Evolutionary conservation across 2,888 invertebrate genomes (phyloP), one percentile per base, ranked within the genome.

Genomic region (Eurytoma californica): DNA sequence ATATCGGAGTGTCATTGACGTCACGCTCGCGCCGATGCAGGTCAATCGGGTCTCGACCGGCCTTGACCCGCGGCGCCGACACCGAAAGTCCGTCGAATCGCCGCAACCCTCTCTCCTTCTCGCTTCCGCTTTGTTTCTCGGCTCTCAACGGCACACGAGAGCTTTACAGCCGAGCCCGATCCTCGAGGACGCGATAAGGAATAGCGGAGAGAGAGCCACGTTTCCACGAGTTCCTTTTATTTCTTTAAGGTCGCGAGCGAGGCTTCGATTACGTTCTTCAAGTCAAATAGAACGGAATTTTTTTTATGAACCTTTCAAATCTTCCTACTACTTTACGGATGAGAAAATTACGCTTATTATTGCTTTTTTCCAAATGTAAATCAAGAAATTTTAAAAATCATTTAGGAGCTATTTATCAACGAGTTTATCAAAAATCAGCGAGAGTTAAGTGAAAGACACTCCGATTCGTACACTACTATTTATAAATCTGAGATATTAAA

Each of bases 1-100:
- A 18, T 65, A 63, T 81, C 72, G 63, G 75, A 78, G 80, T 78
- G 72, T 81, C 80, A 78, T 68, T 68, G 78, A 78, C 78, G 75
- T 77, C 77, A 77, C 77, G 20, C 28, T 24, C n/a, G 24, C 28
- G 14, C 9, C 47, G 77, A 77, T 80, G 73, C 77, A 74, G 77
- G 80, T 77, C 80, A 77, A 70, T 74, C 69, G 63, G 75, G 63
- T 39, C 70, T 65, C 79, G 61, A 60, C 49, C 74, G 80, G 60
- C 80, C 77, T 77, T 77, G 77, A 73, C 80, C 70, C 18, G 30
- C n/a, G 49, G 3, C 30, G 4, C n/a, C 9, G 12, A 57, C 72
- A 60, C 77, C 66, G 57, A 3, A 13, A 24, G 9, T 55, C 67
- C 16, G 1, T 7, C 49, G 49, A n/a, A 18, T 39, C 39, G 39